These are phyloP conservation scores for Muscina levida DNA, from an alignment of 2,888 invertebrate genomes.

Conservation along the genomic window DNA sequence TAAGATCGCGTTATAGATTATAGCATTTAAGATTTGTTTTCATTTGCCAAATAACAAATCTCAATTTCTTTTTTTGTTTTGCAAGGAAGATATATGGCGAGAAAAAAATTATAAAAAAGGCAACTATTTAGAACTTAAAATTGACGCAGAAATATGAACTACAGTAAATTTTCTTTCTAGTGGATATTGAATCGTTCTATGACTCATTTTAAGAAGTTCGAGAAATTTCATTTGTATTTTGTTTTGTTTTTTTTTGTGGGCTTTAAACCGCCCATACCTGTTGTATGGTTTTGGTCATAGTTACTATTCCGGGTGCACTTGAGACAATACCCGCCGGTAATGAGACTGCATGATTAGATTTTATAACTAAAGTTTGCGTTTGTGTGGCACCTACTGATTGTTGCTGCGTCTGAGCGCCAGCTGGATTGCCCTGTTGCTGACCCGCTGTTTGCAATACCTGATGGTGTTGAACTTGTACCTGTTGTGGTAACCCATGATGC, in stretches of 20 bases:
- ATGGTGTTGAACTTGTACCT: constrained; percentile 72
- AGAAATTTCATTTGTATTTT: constrained; percentile 24
- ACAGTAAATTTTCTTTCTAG: no score
- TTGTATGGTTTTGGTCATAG: constrained; percentile 82
- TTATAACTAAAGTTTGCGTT: constrained; percentile 80
- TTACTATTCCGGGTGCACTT: constrained; percentile 84
- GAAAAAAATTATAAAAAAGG: no score
- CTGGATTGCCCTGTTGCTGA: constrained; percentile 67
- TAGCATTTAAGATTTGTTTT: no score
- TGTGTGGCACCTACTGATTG: constrained; percentile 80
- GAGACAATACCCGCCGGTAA: constrained; percentile 81
- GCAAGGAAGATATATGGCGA: no score
- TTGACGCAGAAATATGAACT: no score
- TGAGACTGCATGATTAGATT: constrained; percentile 81
- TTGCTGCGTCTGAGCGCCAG: constrained; percentile 69
- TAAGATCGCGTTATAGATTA: no score
- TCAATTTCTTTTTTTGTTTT: no score
- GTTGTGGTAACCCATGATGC: constrained; percentile 74
- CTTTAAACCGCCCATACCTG: constrained; percentile 74
- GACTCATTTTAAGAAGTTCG: constrained; percentile 18
- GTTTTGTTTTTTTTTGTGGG: constrained; percentile 47
- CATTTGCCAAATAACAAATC: no score
- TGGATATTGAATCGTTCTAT: constrained; percentile 28
- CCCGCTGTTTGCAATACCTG: constrained; percentile 66
- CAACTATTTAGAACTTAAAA: no score